Base-by-base conservation (phyloP, 2,113 vertebrate genomes). In the Hippotragus niger region DNA sequence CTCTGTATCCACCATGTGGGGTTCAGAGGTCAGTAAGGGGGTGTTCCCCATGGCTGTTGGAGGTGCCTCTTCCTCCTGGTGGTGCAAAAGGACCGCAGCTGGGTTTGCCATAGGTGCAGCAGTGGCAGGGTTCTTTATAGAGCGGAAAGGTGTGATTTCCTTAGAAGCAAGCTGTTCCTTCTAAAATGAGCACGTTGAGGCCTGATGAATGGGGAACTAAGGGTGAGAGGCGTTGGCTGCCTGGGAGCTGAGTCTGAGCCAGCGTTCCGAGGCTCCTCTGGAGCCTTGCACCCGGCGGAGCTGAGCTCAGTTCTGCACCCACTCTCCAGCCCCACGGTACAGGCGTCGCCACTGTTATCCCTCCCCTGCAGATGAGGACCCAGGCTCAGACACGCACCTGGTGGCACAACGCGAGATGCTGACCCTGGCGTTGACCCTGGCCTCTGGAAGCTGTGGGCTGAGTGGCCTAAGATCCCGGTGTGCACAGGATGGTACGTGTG, bases 401-500 rank as follows among this genome's bases (percentile, higher is more conserved):
- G 52, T 9, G 55, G 6, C 16, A 2, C 14, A 55, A 19, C 11
- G 11, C 8, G 5, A 3, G 10, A 9, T 40, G 62, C 43, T 31
- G 16, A 11, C 16, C 16, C 43, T 17, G 36, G 31, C 7, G 11
- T n/a, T 88, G 53, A 47, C 9, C 23, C 10, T 2, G 43, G 57
- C n/a, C 27, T 29, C 78, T 23, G 3, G 43, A 50, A 27, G 55
- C 1, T 74, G 67, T 4, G 36, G 76, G 27, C 40, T 55, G 29
- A 53, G 36, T 11, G 33, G 19, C 21, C 29, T 88, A 62, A 85
- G 27, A 52, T n/a, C 45, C 76, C 3, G 1, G 40, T 78, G 29
- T n/a, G 23, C 2, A 5, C n/a, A 47, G 12, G 33, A 31, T 5
- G 1, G 19, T 25, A 9, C 9, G 1, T 4, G 1, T 9, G 6